Evolutionary conservation across 2,888 invertebrate genomes (phyloP).

Genomic region (Cinara cedri): DNA sequence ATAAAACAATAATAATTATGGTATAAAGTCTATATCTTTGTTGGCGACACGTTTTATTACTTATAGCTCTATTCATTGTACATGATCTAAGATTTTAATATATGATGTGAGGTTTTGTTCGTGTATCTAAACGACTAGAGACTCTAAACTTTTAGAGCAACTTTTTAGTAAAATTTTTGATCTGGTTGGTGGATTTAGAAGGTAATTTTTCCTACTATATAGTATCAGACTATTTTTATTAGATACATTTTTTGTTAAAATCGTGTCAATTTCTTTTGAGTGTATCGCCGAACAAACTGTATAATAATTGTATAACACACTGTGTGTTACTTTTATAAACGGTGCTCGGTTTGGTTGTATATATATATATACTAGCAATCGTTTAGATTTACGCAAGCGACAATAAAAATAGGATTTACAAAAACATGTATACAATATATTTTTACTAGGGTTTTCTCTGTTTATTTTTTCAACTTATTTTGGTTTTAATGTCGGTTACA

Average conservation of each 20-base stretch:
- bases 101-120: too few species aligned
- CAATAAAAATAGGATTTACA: slow-evolving; percentile 46
- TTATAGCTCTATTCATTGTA: too few species aligned
- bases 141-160: too few species aligned
- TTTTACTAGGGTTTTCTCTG: slow-evolving; percentile 4
- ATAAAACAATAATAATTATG: too few species aligned
- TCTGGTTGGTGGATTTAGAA: too few species aligned
- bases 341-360: neutral
- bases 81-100: too few species aligned
- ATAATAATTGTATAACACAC: neutral
- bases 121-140: too few species aligned
- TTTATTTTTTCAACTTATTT: slow-evolving; percentile 25
- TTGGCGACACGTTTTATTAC: too few species aligned
- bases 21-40: too few species aligned
- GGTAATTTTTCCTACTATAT: too few species aligned
- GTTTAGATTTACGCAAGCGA: neutral
- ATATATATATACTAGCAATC: neutral
- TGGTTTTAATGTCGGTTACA: slow-evolving; percentile 32
- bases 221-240: too few species aligned
- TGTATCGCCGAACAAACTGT: neutral
- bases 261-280: neutral
- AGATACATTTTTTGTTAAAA: neutral
- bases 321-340: neutral
- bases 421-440: neutral
- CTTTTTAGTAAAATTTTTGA: too few species aligned